Conservation (phyloP, 53 echinoderm and acorn worm species). For the Luidia sarsii region DNA sequence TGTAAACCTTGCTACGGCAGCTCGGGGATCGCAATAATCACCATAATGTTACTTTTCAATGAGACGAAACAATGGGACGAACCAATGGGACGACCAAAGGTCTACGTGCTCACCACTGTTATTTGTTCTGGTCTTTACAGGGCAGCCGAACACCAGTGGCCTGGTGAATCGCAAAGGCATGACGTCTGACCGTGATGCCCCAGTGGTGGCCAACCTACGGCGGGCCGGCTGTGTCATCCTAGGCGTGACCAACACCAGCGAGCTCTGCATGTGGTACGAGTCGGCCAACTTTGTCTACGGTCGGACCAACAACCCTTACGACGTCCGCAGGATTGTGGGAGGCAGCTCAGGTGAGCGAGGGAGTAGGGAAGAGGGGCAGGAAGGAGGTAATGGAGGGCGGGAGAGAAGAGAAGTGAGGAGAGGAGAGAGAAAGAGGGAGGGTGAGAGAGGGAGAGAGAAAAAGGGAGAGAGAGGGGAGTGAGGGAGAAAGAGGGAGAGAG, state of each 20-base stretch:
- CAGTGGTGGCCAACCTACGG: constrained; percentile 73
- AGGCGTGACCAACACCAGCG: constrained; percentile 90
- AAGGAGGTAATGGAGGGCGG: no score
- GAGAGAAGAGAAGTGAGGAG: no score
- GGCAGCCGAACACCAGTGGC: constrained; percentile 93
- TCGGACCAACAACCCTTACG: constrained; percentile 87
- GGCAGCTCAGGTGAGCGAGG: constrained; percentile 99
- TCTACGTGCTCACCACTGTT: background rate
- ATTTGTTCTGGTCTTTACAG: constrained; percentile 23
- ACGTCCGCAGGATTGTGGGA: constrained; percentile 89
- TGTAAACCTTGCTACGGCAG: no score
- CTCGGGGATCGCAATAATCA: no score
- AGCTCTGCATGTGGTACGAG: constrained; percentile 99
- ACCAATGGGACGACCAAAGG: no score
- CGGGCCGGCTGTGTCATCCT: constrained; percentile 87
- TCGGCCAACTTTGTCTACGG: constrained; percentile 93
- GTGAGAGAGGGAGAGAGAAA: no score
- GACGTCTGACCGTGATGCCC: constrained; percentile 72
- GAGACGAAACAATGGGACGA: no score
- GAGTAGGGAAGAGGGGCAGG: no score
- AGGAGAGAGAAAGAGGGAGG: no score
- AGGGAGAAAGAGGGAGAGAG: no score
- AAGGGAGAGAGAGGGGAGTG: no score
- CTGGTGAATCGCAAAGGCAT: constrained; percentile 77
- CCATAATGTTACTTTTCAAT: no score